Conservation (phyloP, 1,140 invertebrate species). For the Sycophila sp. region DNA sequence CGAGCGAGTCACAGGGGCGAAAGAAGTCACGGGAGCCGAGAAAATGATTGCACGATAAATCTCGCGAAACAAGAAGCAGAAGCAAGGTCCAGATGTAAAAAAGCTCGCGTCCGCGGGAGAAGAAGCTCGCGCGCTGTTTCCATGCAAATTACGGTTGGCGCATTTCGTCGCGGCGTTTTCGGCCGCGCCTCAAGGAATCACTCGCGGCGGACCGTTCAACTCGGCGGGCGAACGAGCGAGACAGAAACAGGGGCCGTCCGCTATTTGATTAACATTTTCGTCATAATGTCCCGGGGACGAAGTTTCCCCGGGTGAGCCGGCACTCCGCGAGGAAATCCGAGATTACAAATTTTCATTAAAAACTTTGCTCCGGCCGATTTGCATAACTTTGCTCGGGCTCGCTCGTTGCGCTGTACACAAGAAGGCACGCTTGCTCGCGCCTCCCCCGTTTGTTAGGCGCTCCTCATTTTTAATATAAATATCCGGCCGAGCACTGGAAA, state of each 20-base stretch:
- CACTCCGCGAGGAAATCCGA: conserved; percentile 46
- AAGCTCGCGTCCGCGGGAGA: neutral
- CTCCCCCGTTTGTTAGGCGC: neutral
- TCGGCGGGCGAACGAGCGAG: too few relatives aligned
- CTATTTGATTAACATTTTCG: conserved; percentile 56
- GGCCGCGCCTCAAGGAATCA: conserved; percentile 4
- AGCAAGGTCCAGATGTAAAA: neutral
- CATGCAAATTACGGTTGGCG: conserved; percentile 29
- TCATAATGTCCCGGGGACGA: conserved; percentile 37
- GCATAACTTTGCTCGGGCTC: conserved; percentile 46
- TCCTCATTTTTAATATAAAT: conserved; percentile 26
- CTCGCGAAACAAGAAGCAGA: conserved; percentile 1
- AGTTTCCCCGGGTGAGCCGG: neutral
- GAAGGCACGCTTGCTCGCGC: neutral
- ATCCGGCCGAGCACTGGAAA: conserved; percentile 4
- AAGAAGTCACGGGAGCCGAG: neutral
- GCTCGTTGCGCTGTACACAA: conserved; percentile 27
- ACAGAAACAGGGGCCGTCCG: too few relatives aligned
- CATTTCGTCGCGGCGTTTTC: neutral
- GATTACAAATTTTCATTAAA: conserved; percentile 61
- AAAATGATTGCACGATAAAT: conserved; percentile 24
- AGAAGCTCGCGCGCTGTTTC: neutral
- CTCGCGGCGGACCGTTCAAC: too few relatives aligned
- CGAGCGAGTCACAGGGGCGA: too few relatives aligned
- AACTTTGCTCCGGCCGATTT: conserved; percentile 49